Conservation (phyloP, 2,888 invertebrate species). For the Laothoe populi region DNA sequence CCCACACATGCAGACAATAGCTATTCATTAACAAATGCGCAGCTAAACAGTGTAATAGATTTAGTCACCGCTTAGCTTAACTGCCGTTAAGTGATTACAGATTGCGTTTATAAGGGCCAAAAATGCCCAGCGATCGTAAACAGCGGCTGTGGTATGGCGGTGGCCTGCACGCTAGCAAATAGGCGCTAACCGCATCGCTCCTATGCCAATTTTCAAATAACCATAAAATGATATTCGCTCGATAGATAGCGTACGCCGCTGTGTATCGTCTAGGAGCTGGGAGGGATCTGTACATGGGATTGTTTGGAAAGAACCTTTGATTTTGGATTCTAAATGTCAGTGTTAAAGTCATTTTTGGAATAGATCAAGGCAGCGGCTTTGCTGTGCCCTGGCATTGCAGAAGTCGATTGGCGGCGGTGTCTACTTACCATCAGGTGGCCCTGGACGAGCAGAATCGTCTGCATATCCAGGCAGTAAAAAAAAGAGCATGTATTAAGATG, state of each 20-base stretch:
- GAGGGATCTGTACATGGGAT: neutral
- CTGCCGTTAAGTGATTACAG: conserved; percentile 15
- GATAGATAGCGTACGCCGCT: conserved; percentile 51
- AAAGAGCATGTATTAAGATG: too few species aligned
- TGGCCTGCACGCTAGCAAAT: conserved; percentile 32
- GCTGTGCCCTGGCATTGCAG: too few species aligned
- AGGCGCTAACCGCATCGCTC: conserved; percentile 41
- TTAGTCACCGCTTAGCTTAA: conserved; percentile 7
- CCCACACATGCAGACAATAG: too few species aligned
- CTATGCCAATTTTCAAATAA: conserved; percentile 61
- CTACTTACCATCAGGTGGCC: too few species aligned
- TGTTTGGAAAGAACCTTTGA: too few species aligned
- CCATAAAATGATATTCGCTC: conserved; percentile 56
- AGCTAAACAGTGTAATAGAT: conserved; percentile 5
- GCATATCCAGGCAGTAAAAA: too few species aligned
- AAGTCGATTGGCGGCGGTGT: too few species aligned
- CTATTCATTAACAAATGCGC: neutral
- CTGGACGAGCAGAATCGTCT: too few species aligned
- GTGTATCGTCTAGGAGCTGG: neutral
- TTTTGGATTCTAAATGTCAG: too few species aligned
- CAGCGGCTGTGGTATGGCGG: conserved; percentile 12
- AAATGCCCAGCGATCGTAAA: conserved; percentile 17
- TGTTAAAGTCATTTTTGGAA: too few species aligned
- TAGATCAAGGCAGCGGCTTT: too few species aligned
- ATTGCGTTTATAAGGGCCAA: conserved; percentile 22